Evolutionary conservation across 2,113 vertebrate genomes (phyloP).

Genomic region (Gymnobelideus leadbeateri): DNA sequence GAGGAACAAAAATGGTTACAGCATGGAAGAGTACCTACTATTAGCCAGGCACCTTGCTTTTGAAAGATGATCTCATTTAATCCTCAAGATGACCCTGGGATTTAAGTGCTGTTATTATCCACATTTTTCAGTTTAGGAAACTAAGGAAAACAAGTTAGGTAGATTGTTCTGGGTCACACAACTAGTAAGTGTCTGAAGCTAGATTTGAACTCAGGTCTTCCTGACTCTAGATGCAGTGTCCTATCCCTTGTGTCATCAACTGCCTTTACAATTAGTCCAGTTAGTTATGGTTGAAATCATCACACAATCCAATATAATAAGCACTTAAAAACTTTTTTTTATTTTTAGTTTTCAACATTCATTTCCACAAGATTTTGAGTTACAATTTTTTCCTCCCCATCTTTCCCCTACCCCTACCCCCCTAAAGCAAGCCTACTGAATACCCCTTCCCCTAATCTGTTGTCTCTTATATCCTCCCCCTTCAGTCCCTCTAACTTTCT

Average conservation of each 20-base stretch:
- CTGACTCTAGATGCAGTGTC: neutral
- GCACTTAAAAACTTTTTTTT: too few species aligned
- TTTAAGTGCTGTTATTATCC: neutral
- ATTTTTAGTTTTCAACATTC: too few species aligned
- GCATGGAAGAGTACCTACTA: neutral
- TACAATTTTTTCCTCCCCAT: too few species aligned
- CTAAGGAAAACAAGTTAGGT: neutral
- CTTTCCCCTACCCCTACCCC: too few species aligned
- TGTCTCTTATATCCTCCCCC: too few species aligned
- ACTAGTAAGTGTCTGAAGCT: neutral
- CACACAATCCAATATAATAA: neutral
- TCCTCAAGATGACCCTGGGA: neutral
- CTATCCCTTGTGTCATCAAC: neutral
- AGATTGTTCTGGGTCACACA: neutral
- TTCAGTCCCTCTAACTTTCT: too few species aligned
- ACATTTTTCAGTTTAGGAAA: neutral
- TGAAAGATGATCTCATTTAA: neutral
- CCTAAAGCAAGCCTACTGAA: too few species aligned
- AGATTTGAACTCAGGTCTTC: neutral
- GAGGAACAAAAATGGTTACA: neutral
- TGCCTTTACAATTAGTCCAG: neutral
- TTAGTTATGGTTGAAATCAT: neutral
- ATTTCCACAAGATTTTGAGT: too few species aligned
- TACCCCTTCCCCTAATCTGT: too few species aligned
- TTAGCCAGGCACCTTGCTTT: neutral